Base-by-base conservation (phyloP, 2,113 vertebrate genomes). In the Rhodinocichla rosea region DNA sequence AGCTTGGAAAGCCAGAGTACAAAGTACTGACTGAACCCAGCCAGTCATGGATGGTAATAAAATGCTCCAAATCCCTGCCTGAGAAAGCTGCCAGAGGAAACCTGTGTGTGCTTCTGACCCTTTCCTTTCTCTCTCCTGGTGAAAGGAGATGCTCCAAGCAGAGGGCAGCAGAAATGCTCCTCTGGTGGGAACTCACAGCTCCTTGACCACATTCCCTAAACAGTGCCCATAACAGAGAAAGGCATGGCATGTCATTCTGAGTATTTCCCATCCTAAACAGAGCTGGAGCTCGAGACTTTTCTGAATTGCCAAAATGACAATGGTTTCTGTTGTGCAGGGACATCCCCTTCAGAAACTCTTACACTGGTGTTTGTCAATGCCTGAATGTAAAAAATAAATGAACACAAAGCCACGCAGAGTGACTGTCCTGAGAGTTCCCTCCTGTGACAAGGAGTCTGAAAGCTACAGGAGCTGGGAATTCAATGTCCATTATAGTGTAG, bases 391-490 rank as follows among this genome's bases (percentile, higher is more conserved):
- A 42, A 71, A 77, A 32, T 47, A 24, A 83, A 59, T 16, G 68
- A n/a, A 10, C 1, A 2, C 8, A 52, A 3, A 1, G 11, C n/a
- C 30, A 22, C 67, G 18, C 17, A 23, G 47, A 56, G n/a, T 13
- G 52, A 28, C 45, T 75, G 11, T 53, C 7, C 15, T 22, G 47
- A 74, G 53, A 83, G 28, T 12, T 45, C 57, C 40, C 26, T 78
- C 45, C 68, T 78, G 68, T 68, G 57, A 69, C 30, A 59, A 23
- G n/a, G 27, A 42, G 32, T 57, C 35, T 92, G 37, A 89, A 92
- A 95, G 75, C 87, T 55, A 13, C 9, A 87, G 84, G 22, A 50
- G 63, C 77, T 87, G 65, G 92, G 89, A 78, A 68, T 81, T 55
- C 92, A 10, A 84, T 92, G 74, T 19, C 73, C 42, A 3, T 70